phyloP scores from a whole-genome alignment of 2,113 vertebrate species.

The Micromys minutus region DNA sequence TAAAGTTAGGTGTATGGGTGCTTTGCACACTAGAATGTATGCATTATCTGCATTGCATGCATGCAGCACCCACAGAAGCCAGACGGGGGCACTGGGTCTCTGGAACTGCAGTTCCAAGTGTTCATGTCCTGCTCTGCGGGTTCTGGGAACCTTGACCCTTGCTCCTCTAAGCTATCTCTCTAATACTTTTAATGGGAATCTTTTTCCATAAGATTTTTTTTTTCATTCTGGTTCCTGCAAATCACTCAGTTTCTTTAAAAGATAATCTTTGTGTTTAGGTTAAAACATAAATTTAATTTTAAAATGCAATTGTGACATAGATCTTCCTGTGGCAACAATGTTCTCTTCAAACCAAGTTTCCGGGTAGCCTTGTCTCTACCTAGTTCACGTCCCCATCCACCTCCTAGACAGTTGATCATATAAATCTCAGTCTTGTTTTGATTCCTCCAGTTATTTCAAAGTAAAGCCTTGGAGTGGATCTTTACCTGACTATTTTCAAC shows the following conservation, averaged over 20 bases:
- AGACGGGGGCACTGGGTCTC: background rate
- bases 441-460: background rate
- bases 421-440: background rate
- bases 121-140: background rate
- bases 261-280: background rate
- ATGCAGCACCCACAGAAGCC: background rate
- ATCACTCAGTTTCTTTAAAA: slow-evolving; percentile 4
- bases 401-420: background rate
- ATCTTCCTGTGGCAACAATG: background rate
- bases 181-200: background rate
- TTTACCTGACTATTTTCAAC: background rate
- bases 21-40: background rate
- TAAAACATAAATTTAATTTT: background rate
- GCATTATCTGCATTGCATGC: background rate
- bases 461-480: background rate
- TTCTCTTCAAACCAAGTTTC: background rate
- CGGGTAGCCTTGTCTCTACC: background rate
- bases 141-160: background rate
- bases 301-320: background rate
- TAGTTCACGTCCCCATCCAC: background rate
- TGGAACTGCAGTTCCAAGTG: background rate
- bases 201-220: slow-evolving; percentile 39
- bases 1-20: background rate
- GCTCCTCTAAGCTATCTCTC: background rate
- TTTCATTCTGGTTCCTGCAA: slow-evolving; percentile 19